Evolutionary conservation across 2,888 invertebrate species (phyloP), one percentile per base, ranked within the genome.

Genomic region (Acanthopleura granulata): DNA sequence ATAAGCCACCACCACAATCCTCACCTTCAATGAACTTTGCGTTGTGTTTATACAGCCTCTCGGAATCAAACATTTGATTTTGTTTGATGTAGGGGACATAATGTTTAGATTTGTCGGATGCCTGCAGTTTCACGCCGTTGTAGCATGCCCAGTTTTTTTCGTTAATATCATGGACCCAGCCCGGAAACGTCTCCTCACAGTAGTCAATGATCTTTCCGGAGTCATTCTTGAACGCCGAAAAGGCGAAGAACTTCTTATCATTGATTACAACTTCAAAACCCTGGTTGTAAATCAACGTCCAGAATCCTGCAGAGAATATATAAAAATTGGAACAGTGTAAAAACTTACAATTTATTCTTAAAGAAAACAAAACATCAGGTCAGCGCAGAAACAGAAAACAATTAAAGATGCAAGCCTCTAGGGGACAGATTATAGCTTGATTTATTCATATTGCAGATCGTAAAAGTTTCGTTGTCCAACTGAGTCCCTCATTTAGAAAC

Each of bases 211-310:
- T 81, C n/a, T 79, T 77, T 29, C 70, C 22, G 18, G 72, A 76
- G 40, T 69, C 75, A 14, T 76, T 76, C 77, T 88, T 80, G 78
- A 86, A 91, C 40, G 82, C 80, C 12, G 88, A 91, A 81, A 90
- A 91, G 14, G 90, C 90, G 81, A 91, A 91, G 80, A 88, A 91
- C 72, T 87, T 88, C 51, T 88, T 76, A 22, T 85, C 84, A 74
- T 86, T 85, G 61, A 89, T 86, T 1, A 83, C 82, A 0, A 91
- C 86, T 81, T 91, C 91, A 79, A 91, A 91, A n/a, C 91, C 91
- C 81, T 85, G 90, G 79, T 91, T 91, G 80, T 91, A 91, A 49
- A 91, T 87, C 75, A 91, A 80, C 14, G 91, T 91, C 91, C 91
- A 91, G 51, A 83, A 83, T 14, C 91, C 91, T 73, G 72, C 12